Base-by-base conservation (phyloP, 2,797 vertebrate genomes). In the Macropodus opercularis region DNA sequence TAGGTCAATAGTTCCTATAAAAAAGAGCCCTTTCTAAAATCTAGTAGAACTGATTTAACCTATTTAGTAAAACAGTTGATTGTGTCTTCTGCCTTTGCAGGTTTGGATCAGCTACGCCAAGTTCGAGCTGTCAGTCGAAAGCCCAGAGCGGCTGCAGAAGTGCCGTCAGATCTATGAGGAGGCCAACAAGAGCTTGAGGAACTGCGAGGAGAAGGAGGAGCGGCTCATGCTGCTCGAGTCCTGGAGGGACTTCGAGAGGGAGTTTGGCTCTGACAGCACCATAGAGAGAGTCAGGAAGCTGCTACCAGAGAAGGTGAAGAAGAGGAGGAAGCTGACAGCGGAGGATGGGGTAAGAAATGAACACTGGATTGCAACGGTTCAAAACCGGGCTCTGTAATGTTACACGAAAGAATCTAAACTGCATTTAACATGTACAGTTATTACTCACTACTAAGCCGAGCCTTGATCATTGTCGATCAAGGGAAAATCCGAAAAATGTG, bases 261-360 rank as follows among this genome's bases (percentile, higher is more conserved):
- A 98, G 82, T 96, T 96, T 2, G 96, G 98, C 66, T 89, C 91
- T 0, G 80, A 85, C 0, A 9, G 64, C 56, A 90, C 87, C 35
- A 90, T 86, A 49, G 95, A 98, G 6, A 87, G 95, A 49, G 96
- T 98, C 21, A 80, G 83, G 12, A 95, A 96, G 66, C 94, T 99
- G 50, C 94, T 99, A 93, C 98, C 97, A 0, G 96, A 98, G 87
- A 97, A 96, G 69, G 97, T 98, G 77, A 98, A 98, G 93, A 99
- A 98, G 91, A 96, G 98, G 87, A 96, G 96, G 70, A 99, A 99
- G 88, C 90, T 99, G 52, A 96, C 96, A 1, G 92, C 96, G 0
- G 96, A 99, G 57, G 98, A 99, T n/a, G 98, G 98, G 95, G 98
- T 99, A 90, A 95, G 87, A 49, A 11, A n/a, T 0, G 17, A n/a